Evolutionary conservation across 1,140 invertebrate genomes (phyloP).

Genomic region (Magallana gigas): DNA sequence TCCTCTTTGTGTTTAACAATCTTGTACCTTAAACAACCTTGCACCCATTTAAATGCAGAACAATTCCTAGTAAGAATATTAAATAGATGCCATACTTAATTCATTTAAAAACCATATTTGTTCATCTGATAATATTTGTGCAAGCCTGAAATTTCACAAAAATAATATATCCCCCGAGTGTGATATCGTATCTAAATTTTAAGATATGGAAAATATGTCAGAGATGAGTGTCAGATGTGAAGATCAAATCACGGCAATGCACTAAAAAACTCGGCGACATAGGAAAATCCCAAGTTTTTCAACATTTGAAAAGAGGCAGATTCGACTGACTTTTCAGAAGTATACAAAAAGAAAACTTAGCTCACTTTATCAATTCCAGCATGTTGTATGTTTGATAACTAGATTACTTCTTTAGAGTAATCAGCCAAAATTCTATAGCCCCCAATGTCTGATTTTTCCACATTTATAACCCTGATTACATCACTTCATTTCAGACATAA

Average conservation of each 20-base stretch:
- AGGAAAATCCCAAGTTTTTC: background rate
- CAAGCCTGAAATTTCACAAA: background rate
- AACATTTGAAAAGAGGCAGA: slow-evolving; percentile 23
- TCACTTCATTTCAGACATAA: background rate
- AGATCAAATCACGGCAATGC: background rate
- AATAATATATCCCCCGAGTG: background rate
- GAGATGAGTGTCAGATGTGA: background rate
- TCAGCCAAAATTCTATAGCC: slow-evolving; percentile 3
- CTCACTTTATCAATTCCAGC: slow-evolving; percentile 10
- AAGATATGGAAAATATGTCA: background rate
- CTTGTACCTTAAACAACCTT: background rate
- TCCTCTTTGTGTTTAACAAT: background rate
- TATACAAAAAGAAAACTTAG: background rate
- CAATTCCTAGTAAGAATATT: background rate
- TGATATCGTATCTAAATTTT: background rate
- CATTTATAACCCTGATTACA: slow-evolving; percentile 21
- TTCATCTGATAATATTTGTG: slow-evolving; percentile 17
- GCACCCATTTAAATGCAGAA: background rate
- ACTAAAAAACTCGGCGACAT: background rate
- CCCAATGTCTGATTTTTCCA: background rate
- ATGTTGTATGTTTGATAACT: slow-evolving; percentile 21
- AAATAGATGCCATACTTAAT: slow-evolving; percentile 34
- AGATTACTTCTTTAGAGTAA: slow-evolving; percentile 34
- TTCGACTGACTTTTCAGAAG: background rate
- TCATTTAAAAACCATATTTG: slow-evolving; percentile 30